A percentile compares a stretch with the other conserved stretches of the same genome.
Conservation (phyloP, 1,140 invertebrate genomes). For the Heliconius hermathena region DNA sequence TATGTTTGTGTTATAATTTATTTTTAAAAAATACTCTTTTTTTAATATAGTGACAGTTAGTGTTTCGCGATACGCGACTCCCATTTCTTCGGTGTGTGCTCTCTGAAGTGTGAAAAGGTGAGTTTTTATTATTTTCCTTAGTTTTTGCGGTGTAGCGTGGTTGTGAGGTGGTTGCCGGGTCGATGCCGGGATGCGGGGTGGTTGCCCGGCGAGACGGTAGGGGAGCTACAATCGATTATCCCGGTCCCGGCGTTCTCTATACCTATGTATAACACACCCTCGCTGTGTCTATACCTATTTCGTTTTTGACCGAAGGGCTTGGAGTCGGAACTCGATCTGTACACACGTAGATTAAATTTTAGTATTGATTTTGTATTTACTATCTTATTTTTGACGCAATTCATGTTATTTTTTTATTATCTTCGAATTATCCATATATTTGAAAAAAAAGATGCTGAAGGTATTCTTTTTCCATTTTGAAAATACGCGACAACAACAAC, state of each 20-base stretch:
- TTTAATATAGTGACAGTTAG: slow-evolving; percentile 51
- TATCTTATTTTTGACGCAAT: no score
- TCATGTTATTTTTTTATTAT: neutral
- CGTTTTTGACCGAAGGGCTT: slow-evolving; percentile 37
- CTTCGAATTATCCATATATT: no score
- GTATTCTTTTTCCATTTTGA: no score
- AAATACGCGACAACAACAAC: no score
- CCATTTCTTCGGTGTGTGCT: slow-evolving; percentile 64
- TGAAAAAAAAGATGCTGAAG: no score
- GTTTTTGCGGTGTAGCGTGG: slow-evolving; percentile 56
- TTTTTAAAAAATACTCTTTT: slow-evolving; percentile 16
- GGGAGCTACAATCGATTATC: slow-evolving; percentile 72
- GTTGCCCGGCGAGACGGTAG: slow-evolving; percentile 53
- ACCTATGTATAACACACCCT: slow-evolving; percentile 53
- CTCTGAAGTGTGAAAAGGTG: slow-evolving; percentile 72
- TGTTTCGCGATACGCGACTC: slow-evolving; percentile 70
- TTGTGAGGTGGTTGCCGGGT: slow-evolving; percentile 51
- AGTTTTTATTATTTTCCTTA: slow-evolving; percentile 58
- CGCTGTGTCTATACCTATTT: slow-evolving; percentile 43
- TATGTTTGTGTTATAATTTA: slow-evolving; percentile 57
- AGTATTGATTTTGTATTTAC: neutral
- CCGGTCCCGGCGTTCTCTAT: slow-evolving; percentile 49
- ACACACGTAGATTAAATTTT: slow-evolving; percentile 14
- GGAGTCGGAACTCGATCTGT: slow-evolving; percentile 5
- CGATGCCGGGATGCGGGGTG: slow-evolving; percentile 46